A percentile compares a stretch with the other conserved stretches of the same genome.
These are phyloP conservation scores for Caenorhabditis macrosperma DNA, from an alignment of 2,888 invertebrate genomes.

Conservation along the genomic window DNA sequence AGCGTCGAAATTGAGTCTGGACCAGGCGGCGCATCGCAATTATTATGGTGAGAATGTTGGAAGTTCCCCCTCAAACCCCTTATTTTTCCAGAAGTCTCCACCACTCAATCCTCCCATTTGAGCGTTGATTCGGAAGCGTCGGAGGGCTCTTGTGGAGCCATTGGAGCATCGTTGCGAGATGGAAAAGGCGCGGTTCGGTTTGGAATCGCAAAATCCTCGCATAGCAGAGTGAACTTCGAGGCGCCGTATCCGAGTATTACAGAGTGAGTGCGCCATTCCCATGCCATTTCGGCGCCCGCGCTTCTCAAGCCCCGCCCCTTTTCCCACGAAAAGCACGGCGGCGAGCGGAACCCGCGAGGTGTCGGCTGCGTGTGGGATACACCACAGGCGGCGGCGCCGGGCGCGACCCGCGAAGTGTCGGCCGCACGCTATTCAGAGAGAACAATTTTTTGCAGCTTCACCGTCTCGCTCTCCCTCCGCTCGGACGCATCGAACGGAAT, in stretches of 20 bases:
- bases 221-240: slow-evolving; percentile 75
- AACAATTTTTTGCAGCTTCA: slow-evolving; percentile 65
- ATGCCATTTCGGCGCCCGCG: too few species aligned
- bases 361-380: too few species aligned
- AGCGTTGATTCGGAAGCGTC: slow-evolving; percentile 1
- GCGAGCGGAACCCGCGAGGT: too few species aligned
- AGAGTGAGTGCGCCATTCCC: too few species aligned
- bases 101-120: slow-evolving; percentile 41
- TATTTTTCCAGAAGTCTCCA: slow-evolving; percentile 36
- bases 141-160: slow-evolving; percentile 22
- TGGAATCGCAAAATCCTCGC: slow-evolving; percentile 67
- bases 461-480: slow-evolving; percentile 68
- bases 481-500: slow-evolving; percentile 72
- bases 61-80: neutral
- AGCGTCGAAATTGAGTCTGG: slow-evolving; percentile 55
- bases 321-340: too few species aligned
- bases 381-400: too few species aligned
- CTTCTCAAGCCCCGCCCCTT: too few species aligned
- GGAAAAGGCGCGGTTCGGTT: slow-evolving; percentile 57
- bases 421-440: neutral
- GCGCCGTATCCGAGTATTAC: slow-evolving; percentile 70
- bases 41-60: too few species aligned
- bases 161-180: slow-evolving; percentile 5
- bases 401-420: too few species aligned
- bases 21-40: slow-evolving; percentile 51